phyloP scores from a whole-genome alignment of 1,140 invertebrate species.

The Hormaphis cornu region DNA sequence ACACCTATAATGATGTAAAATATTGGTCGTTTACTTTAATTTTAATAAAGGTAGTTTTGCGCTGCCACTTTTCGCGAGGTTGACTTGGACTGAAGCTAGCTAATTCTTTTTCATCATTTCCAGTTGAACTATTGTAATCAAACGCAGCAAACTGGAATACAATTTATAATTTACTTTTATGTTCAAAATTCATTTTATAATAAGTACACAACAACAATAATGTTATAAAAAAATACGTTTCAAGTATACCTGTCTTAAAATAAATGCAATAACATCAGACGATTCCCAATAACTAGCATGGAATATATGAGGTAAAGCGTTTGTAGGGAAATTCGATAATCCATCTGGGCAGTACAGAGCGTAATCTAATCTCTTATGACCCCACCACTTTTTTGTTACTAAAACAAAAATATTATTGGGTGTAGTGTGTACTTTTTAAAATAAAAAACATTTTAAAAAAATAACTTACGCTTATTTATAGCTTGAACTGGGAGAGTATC shows the following conservation, averaged over 20 bases:
- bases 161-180: background rate
- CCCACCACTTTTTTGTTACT: constrained; percentile 98
- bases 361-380: constrained; percentile 90
- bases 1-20: too few species aligned
- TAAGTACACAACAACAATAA: too few species aligned
- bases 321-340: constrained; percentile 89
- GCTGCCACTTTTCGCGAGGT: constrained; percentile 93
- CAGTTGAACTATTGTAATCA: constrained; percentile 38
- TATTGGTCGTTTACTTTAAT: constrained; percentile 67
- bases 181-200: background rate
- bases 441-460: too few species aligned
- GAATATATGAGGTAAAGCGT: constrained; percentile 92
- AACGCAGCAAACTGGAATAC: constrained; percentile 29
- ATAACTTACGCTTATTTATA: constrained; percentile 63
- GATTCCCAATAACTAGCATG: constrained; percentile 99
- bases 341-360: constrained; percentile 97
- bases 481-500: constrained; percentile 78
- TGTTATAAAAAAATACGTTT: too few species aligned
- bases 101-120: constrained; percentile 64
- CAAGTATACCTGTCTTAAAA: constrained; percentile 71
- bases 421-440: too few species aligned
- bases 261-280: constrained; percentile 94
- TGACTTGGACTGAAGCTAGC: constrained; percentile 74
- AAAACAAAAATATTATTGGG: constrained; percentile 38
- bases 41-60: constrained; percentile 92